Percentiles rank a stretch among this genome's conserved stretches.
These are phyloP conservation scores for Stictonetta naevosa DNA, from an alignment of 2,113 vertebrate species.

Conservation along the genomic window DNA sequence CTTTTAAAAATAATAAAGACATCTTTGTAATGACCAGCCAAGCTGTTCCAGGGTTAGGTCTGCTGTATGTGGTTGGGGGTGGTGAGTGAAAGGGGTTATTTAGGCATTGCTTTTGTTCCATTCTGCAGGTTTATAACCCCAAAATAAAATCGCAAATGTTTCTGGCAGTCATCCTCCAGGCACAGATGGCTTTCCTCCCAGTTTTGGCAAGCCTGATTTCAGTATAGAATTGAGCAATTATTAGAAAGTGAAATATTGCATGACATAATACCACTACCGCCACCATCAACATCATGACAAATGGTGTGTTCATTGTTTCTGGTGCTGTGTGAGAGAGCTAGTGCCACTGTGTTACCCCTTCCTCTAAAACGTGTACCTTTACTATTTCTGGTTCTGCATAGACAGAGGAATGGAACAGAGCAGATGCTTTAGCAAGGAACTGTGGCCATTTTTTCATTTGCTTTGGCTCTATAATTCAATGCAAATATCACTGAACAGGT, in stretches of 20 bases:
- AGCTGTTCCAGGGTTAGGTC: slow-evolving; percentile 1
- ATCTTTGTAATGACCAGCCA: slow-evolving; percentile 36
- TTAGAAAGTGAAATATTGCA: slow-evolving; percentile 69
- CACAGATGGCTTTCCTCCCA: slow-evolving; percentile 59
- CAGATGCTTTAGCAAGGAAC: slow-evolving; percentile 67
- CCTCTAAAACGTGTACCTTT: slow-evolving; percentile 43
- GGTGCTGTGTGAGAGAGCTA: not conserved
- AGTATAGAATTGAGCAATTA: slow-evolving; percentile 71
- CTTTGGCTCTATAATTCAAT: slow-evolving; percentile 62
- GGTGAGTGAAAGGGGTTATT: slow-evolving; percentile 35
- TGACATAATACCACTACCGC: slow-evolving; percentile 8
- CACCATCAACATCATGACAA: slow-evolving; percentile 47
- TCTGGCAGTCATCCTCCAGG: slow-evolving; percentile 45
- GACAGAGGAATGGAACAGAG: slow-evolving; percentile 28
- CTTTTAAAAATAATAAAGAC: slow-evolving; percentile 58
- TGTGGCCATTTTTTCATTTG: slow-evolving; percentile 65
- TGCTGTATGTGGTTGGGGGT: not conserved
- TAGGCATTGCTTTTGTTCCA: slow-evolving; percentile 44
- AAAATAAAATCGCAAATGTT: slow-evolving; percentile 60
- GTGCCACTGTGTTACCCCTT: slow-evolving; percentile 31
- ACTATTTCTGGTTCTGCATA: slow-evolving; percentile 32
- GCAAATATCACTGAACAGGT: slow-evolving; percentile 68
- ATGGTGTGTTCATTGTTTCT: slow-evolving; percentile 14
- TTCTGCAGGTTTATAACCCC: slow-evolving; percentile 51
- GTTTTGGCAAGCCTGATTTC: slow-evolving; percentile 59